Evolutionary conservation across 2,113 vertebrate genomes (phyloP), one percentile per base, ranked within the genome.

Genomic region (Chelonoidis abingdonii): DNA sequence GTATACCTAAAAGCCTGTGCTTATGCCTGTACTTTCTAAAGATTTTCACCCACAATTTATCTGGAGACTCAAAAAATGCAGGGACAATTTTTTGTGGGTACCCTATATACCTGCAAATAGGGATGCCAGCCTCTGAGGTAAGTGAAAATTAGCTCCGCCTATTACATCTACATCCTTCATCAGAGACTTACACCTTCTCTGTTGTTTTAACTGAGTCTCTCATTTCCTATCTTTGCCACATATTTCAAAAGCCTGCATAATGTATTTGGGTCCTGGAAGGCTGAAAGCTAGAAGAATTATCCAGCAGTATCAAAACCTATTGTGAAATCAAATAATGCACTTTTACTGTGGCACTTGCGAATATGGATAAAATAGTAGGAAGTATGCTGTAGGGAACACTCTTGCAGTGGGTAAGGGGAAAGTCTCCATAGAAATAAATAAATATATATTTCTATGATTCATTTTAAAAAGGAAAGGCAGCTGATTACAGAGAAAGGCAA

Each of bases 351-450:
- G 0, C 0, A 17, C 10, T 8, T 50, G 0, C 14, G 12, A 56
- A 41, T 44, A 10, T 1, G 57, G 0, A 35, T 8, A 88, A 41
- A 0, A 14, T 29, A 79, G 44, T 14, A 8, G 81, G 0, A 90
- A 78, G 41, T 14, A 0, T 44, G 62, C 22, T 41, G 8, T 8
- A 59, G 11, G 13, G 84, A 83, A 87, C 47, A 59, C n/a, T 14
- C 10, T 54, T 81, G 24, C 0, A n/a, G 1, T 0, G 0, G 69
- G 10, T 21, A 65, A 79, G 1, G 1, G 41, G 10, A 62, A 8
- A 19, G 25, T 65, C 3, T 76, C 47, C 92, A 12, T 57, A 47
- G 50, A 27, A 25, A 59, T 59, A 59, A 27, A 59, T 59, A 59
- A 27, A 59, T 59, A 59, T 59, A 59, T 3, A 80, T 80, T 54